Evolutionary conservation across 2,797 vertebrate genomes (phyloP).

Genomic region (Malurus leucopterus): DNA sequence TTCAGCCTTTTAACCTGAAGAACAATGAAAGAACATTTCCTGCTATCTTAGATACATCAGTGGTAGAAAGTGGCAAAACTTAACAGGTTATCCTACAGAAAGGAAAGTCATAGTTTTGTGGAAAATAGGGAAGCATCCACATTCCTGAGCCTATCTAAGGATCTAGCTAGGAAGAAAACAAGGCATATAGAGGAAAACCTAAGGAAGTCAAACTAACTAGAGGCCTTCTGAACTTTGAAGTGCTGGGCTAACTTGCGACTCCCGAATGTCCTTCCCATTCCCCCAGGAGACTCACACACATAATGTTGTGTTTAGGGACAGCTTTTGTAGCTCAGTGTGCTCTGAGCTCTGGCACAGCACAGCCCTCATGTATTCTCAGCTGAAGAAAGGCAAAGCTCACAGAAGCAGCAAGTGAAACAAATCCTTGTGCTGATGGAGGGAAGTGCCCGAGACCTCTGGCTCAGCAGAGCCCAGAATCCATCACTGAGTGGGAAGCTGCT

Average conservation of each 20-base stretch:
- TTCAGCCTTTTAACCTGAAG: neutral
- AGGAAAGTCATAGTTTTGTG: neutral
- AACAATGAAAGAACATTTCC: neutral
- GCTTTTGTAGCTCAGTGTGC: neutral
- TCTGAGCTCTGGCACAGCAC: neutral
- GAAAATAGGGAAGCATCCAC: neutral
- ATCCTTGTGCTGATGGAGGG: neutral
- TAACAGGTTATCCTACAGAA: neutral
- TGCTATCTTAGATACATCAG: neutral
- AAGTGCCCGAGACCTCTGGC: neutral
- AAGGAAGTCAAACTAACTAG: neutral
- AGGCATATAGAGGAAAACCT: neutral
- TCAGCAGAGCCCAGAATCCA: neutral
- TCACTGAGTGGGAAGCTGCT: neutral
- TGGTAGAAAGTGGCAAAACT: neutral
- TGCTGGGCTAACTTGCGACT: neutral
- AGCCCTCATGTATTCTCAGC: neutral
- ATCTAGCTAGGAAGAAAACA: neutral
- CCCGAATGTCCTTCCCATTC: neutral
- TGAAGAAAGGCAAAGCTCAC: neutral
- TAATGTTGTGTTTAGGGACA: neutral
- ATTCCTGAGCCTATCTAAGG: neutral
- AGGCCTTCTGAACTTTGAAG: neutral
- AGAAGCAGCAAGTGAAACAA: neutral
- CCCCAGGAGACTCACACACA: neutral